Conservation (phyloP, 2,113 vertebrate species). For the Plectropomus leopardus region DNA sequence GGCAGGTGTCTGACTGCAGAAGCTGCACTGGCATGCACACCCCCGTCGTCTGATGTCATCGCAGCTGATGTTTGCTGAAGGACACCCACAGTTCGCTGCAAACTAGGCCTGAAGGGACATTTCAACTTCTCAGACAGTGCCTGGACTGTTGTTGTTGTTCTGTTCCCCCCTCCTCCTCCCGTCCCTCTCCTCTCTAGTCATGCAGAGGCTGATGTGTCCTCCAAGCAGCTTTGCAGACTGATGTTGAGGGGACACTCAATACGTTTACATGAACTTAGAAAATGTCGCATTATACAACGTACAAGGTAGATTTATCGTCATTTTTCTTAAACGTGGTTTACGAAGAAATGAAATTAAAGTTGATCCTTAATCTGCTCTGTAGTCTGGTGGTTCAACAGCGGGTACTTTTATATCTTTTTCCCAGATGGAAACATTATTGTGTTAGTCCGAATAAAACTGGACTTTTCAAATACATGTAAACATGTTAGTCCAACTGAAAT, state of each 20-base stretch:
- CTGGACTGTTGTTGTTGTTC: slow-evolving; percentile 47
- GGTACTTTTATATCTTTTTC: no score
- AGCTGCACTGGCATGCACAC: slow-evolving; percentile 57
- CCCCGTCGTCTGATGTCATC: slow-evolving; percentile 75
- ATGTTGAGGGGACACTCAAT: neutral
- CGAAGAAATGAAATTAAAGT: no score
- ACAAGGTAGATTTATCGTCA: no score
- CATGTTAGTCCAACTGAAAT: no score
- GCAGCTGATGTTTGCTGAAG: slow-evolving; percentile 67
- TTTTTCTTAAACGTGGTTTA: no score
- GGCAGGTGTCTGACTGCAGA: slow-evolving; percentile 79
- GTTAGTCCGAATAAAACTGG: no score
- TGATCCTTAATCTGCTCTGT: no score
- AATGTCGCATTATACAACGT: no score
- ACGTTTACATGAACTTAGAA: no score
- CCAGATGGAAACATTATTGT: no score
- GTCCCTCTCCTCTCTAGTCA: neutral
- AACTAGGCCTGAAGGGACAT: slow-evolving; percentile 38
- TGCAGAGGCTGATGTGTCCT: slow-evolving; percentile 39
- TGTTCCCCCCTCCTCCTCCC: neutral
- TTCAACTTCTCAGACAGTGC: slow-evolving; percentile 56
- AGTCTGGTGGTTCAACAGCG: no score
- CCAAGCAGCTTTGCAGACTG: slow-evolving; percentile 7
- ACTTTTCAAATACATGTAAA: no score
- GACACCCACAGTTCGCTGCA: slow-evolving; percentile 20